These are phyloP conservation scores for Whitmania pigra DNA, from an alignment of 1,140 invertebrate genomes.

Conservation along the genomic window DNA sequence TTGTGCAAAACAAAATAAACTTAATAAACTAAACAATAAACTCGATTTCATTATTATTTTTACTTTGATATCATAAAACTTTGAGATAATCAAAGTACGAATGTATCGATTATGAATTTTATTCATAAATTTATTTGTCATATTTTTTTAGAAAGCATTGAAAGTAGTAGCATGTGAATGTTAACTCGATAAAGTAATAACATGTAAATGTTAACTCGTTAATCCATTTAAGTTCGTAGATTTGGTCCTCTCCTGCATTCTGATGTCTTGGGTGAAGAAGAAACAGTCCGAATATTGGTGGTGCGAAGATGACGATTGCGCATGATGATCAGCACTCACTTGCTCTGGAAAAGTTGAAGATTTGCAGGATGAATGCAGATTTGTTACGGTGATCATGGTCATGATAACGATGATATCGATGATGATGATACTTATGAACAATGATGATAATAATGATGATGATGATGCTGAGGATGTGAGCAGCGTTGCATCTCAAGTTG, in stretches of 20 bases:
- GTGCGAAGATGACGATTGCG: constrained; percentile 15
- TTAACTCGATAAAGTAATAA: no score
- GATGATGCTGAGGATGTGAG: constrained; percentile 14
- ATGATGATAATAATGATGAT: constrained; percentile 18
- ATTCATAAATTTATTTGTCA: no score
- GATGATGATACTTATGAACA: constrained; percentile 13
- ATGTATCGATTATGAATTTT: no score
- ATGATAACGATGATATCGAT: constrained; percentile 16
- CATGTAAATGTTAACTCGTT: no score
- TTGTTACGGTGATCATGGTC: constrained; percentile 18
- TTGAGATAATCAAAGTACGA: no score
- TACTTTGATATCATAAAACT: no score
- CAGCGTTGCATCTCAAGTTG: neutral
- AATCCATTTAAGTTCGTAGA: constrained; percentile 12
- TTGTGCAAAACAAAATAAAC: no score
- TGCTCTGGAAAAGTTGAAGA: no score
- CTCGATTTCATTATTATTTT: no score
- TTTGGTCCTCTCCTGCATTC: constrained; percentile 12
- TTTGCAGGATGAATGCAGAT: constrained; percentile 8
- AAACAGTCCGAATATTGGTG: constrained; percentile 19
- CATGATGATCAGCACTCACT: neutral
- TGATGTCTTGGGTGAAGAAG: constrained; percentile 15
- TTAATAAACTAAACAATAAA: no score
- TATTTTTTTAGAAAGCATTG: no score
- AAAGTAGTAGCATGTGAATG: no score